These are phyloP conservation scores for Podabrus alpinus DNA, from an alignment of 2,888 invertebrate genomes.

Conservation along the genomic window DNA sequence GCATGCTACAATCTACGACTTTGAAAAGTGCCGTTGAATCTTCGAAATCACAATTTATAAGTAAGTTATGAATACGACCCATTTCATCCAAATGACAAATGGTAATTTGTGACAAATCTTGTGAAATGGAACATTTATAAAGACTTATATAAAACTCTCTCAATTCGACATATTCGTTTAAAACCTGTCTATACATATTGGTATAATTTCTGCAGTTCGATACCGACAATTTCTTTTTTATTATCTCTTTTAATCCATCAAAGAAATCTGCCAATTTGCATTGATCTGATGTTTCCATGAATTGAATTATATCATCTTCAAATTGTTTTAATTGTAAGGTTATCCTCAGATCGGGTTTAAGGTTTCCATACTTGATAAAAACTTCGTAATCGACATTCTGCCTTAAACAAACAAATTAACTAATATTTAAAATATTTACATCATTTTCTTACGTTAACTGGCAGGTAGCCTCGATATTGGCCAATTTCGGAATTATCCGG, in stretches of 20 bases:
- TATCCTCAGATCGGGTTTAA: conserved; percentile 27
- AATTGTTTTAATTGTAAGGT: conserved; percentile 26
- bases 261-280: conserved; percentile 34
- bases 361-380: conserved; percentile 22
- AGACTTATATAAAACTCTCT: conserved; percentile 36
- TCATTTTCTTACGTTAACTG: conserved; percentile 35
- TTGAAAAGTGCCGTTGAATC: conserved; percentile 39
- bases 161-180: conserved; percentile 36
- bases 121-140: conserved; percentile 24
- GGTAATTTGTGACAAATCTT: conserved; percentile 30
- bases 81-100: conserved; percentile 30
- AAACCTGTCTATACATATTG: conserved; percentile 9
- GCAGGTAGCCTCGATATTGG: conserved; percentile 37
- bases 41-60: conserved; percentile 35
- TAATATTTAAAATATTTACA: neutral
- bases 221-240: conserved; percentile 23
- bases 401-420: conserved; percentile 26
- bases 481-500: conserved; percentile 18
- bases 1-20: conserved; percentile 43
- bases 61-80: conserved; percentile 27
- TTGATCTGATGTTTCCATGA: neutral
- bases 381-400: conserved; percentile 38
- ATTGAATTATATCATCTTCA: conserved; percentile 14
- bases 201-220: neutral
- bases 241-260: conserved; percentile 35